These are phyloP conservation scores for Malurus alboscapulatus DNA, from an alignment of 2,113 vertebrate species.

Conservation along the genomic window DNA sequence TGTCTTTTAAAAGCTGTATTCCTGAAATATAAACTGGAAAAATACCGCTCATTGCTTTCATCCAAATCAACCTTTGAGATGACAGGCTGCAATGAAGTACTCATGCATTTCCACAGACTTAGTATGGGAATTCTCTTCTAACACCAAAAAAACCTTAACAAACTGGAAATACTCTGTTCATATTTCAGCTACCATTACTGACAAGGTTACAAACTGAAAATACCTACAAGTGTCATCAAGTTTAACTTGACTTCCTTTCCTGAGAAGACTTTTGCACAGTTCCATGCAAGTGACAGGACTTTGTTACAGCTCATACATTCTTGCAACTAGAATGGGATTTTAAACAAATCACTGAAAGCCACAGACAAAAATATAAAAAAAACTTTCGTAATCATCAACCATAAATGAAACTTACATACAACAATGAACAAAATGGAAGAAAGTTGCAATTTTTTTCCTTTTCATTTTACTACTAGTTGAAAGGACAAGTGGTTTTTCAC, in stretches of 20 bases:
- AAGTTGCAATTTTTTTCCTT: not conserved
- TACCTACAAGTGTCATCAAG: not conserved
- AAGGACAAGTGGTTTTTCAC: not conserved
- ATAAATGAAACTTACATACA: not conserved
- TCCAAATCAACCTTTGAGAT: not conserved
- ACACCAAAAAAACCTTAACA: not conserved
- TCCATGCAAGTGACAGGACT: not conserved
- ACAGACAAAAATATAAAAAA: not conserved
- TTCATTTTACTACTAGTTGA: not conserved
- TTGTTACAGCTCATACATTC: not conserved
- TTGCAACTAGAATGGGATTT: not conserved
- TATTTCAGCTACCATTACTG: not conserved
- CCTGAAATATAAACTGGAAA: conserved; percentile 15
- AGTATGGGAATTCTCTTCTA: not conserved
- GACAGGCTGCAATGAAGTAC: not conserved
- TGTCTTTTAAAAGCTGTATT: not conserved
- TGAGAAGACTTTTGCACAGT: not conserved
- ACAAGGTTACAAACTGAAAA: not conserved
- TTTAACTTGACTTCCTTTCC: not conserved
- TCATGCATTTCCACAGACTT: not conserved
- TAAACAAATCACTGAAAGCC: not conserved
- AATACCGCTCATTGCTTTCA: not conserved
- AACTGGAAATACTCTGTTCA: not conserved
- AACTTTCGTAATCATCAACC: not conserved
- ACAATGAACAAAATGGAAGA: conserved; percentile 5